Percentiles rank a stretch among this genome's conserved stretches.
phyloP scores from a whole-genome alignment of 1,140 invertebrate genomes.

The Trissolcus basalis region DNA sequence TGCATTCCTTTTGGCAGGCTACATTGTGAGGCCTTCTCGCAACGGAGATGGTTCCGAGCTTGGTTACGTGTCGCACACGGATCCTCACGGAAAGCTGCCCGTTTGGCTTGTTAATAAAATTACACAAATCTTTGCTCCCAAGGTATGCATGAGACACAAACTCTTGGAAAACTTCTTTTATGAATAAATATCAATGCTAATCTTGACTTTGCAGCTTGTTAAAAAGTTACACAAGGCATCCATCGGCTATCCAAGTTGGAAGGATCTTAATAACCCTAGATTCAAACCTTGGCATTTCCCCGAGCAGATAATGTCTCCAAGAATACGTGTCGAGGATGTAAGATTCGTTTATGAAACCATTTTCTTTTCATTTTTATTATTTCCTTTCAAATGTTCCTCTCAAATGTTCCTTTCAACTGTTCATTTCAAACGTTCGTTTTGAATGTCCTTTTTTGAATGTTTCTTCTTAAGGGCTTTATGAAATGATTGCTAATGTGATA shows the following conservation, averaged over 20 bases:
- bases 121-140: conserved; percentile 90
- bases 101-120: conserved; percentile 93
- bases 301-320: conserved; percentile 85
- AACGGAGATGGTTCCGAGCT: conserved; percentile 82
- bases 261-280: conserved; percentile 83
- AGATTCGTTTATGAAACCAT: conserved; percentile 61
- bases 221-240: conserved; percentile 89
- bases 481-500: neutral
- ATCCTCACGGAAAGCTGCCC: conserved; percentile 91
- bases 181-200: conserved; percentile 22
- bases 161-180: conserved; percentile 13
- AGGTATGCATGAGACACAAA: conserved; percentile 68
- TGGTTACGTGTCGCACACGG: conserved; percentile 90
- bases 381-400: conserved; percentile 7
- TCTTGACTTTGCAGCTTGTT: conserved; percentile 76
- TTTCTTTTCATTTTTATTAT: neutral
- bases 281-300: conserved; percentile 91
- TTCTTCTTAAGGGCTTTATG: no score
- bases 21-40: conserved; percentile 74
- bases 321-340: conserved; percentile 82
- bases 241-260: conserved; percentile 87
- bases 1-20: conserved; percentile 24
- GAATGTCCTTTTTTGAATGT: no score
- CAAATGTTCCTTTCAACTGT: no score
- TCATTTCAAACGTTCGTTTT: no score